Evolutionary conservation across 2,113 vertebrate genomes (phyloP), one percentile per base, ranked within the genome.

Genomic region (Callionymus lyra): DNA sequence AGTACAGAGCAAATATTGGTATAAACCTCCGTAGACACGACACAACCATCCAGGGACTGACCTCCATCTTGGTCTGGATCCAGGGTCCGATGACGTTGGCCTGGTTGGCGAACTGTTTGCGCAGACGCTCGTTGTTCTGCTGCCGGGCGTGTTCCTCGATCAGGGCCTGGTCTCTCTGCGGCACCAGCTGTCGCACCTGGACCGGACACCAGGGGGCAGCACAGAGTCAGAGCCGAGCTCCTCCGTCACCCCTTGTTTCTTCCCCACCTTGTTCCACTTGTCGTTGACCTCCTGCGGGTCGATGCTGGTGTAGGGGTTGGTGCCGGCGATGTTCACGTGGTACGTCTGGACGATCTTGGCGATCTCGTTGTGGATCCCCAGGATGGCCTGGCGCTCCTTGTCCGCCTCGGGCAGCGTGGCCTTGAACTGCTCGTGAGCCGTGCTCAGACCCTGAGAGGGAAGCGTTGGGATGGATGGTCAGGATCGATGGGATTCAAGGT

Each of bases 51-150:
- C 3, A 18, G 2, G 9, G 9, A 64, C 76, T 55, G 61, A 98
- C 95, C 91, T 94, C 88, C 95, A 98, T 98, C 82, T 98, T 98
- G 68, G 81, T 97, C 84, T 98, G 95, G 77, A 98, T 98, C 95
- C 95, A 98, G 55, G 94, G 94, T 16, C 95, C 95, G 1, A 98
- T 96, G 59, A 96, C 83, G 2, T 98, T 98, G 73, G 95, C 95
- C 77, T 96, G 94, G 52, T 86, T 89, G 19, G 87, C 94, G n/a
- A 98, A 98, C 80, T 98, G 95, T 58, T 92, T 87, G 49, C 93
- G 91, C 63, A 98, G 88, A 2, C 89, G 84, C 56, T 98, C 95
- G 1, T 98, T 98, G 65, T 97, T 94, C 80, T 98, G 94, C 72
- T 98, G 95, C 16, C 94, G 90, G 41, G 90, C 81, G 2, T 98